These are phyloP conservation scores for Sebastes matsubarae DNA, from an alignment of 2,797 vertebrate genomes.

Conservation along the genomic window DNA sequence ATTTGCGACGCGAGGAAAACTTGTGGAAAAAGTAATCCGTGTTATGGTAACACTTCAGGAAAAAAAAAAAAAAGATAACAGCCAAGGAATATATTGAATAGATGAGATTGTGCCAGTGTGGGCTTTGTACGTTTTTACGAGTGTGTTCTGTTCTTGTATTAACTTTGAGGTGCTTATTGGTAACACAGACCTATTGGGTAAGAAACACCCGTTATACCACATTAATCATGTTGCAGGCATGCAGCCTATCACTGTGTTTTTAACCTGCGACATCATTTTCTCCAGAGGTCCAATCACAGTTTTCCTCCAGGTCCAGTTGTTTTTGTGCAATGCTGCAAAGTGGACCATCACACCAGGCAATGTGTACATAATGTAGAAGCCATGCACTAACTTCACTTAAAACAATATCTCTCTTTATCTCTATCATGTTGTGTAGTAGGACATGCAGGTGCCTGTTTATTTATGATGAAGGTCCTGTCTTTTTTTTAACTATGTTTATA, in stretches of 20 bases:
- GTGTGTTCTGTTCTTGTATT: conserved; percentile 65
- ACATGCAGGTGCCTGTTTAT: conserved; percentile 82
- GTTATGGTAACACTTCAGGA: conserved; percentile 53
- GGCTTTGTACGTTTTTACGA: conserved; percentile 56
- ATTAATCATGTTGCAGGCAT: conserved; percentile 40
- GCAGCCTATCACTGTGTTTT: conserved; percentile 48
- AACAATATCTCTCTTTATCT: conserved; percentile 60
- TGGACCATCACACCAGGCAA: conserved; percentile 56
- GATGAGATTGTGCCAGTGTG: conserved; percentile 52
- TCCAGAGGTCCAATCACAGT: conserved; percentile 63
- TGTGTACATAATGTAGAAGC: conserved; percentile 82
- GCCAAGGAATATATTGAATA: conserved; percentile 57
- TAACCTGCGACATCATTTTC: conserved; percentile 52
- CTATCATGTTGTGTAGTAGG: conserved; percentile 77
- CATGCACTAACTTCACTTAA: conserved; percentile 84
- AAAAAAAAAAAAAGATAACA: conserved; percentile 39
- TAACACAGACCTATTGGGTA: conserved; percentile 47
- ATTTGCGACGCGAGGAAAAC: conserved; percentile 15
- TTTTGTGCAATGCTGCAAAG: conserved; percentile 59
- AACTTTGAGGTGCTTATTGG: conserved; percentile 73
- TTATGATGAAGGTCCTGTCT: conserved; percentile 82
- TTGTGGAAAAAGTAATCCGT: conserved; percentile 16
- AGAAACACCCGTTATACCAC: conserved; percentile 25
- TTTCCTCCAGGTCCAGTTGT: conserved; percentile 50
- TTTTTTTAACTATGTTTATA: conserved; percentile 63